Conservation (phyloP, 2,113 vertebrate species). For the Corythoichthys haematopterus region DNA sequence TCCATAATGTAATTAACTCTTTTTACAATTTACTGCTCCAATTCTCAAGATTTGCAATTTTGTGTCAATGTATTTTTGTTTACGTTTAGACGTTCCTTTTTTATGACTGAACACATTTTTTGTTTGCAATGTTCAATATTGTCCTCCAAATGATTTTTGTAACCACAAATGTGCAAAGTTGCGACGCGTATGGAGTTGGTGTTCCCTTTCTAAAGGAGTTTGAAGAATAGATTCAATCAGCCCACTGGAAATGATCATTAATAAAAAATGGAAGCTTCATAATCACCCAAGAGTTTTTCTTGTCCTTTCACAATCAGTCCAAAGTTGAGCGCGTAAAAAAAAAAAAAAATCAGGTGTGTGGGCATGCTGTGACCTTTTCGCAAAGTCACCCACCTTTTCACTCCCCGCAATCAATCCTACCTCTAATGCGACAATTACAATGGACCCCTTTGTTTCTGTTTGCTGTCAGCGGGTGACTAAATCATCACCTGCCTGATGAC, state of each 20-base stretch:
- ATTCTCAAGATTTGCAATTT: neutral
- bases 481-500: conserved; percentile 40
- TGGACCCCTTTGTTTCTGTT: conserved; percentile 70
- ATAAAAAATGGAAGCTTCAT: conserved; percentile 61
- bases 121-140: conserved; percentile 2
- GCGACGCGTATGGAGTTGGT: too few species aligned
- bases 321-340: conserved; percentile 12
- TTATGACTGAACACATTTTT: conserved; percentile 8
- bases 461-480: conserved; percentile 49
- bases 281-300: conserved; percentile 57
- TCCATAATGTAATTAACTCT: neutral
- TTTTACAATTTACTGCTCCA: conserved; percentile 20
- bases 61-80: neutral
- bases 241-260: conserved; percentile 65
- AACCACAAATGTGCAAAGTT: neutral
- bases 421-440: conserved; percentile 74
- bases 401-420: conserved; percentile 72
- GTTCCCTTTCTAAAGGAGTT: too few species aligned
- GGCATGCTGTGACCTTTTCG: conserved; percentile 72
- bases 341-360: conserved; percentile 70
- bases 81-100: conserved; percentile 12
- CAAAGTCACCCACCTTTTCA: conserved; percentile 73
- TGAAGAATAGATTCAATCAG: conserved; percentile 50
- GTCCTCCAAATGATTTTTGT: neutral
- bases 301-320: conserved; percentile 18